Conservation (phyloP, 1,140 invertebrate genomes). For the Palaemon carinicauda region DNA sequence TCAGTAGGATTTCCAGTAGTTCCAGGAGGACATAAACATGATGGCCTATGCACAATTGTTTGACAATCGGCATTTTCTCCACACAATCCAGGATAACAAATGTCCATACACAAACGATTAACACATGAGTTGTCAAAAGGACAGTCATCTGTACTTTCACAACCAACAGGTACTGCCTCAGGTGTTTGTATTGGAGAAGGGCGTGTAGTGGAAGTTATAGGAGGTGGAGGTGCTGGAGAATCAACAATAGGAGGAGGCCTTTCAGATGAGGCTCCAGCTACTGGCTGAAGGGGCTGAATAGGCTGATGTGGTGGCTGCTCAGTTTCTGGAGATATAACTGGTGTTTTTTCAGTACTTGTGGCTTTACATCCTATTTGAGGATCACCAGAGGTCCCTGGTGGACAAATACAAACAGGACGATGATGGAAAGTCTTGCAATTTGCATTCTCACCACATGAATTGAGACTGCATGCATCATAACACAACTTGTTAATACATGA, state of each 20-base stretch:
- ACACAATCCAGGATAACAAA: slow-evolving; percentile 66
- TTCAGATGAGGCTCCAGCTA: background rate
- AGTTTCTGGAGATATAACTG: slow-evolving; percentile 63
- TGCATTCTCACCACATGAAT: slow-evolving; percentile 80
- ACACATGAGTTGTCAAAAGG: slow-evolving; percentile 56
- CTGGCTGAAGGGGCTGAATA: slow-evolving; percentile 9
- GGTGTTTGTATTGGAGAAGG: slow-evolving; percentile 78
- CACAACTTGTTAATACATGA: slow-evolving; percentile 81
- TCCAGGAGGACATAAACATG: slow-evolving; percentile 78
- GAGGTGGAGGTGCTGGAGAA: slow-evolving; percentile 58
- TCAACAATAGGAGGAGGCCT: background rate
- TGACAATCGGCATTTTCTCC: slow-evolving; percentile 80
- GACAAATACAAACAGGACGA: slow-evolving; percentile 78
- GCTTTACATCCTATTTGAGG: slow-evolving; percentile 76
- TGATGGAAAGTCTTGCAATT: slow-evolving; percentile 79
- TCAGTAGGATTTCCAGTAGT: slow-evolving; percentile 75
- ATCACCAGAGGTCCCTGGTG: slow-evolving; percentile 81
- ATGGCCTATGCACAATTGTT: slow-evolving; percentile 77
- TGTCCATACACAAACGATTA: slow-evolving; percentile 52
- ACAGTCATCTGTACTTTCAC: slow-evolving; percentile 75
- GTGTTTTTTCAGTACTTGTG: slow-evolving; percentile 34
- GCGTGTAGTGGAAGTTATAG: slow-evolving; percentile 73
- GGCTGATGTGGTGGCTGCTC: background rate
- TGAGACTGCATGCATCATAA: slow-evolving; percentile 77
- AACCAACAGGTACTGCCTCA: slow-evolving; percentile 69